phyloP scores from a whole-genome alignment of 2,797 vertebrate species.

The Spinibarbus caldwelli region DNA sequence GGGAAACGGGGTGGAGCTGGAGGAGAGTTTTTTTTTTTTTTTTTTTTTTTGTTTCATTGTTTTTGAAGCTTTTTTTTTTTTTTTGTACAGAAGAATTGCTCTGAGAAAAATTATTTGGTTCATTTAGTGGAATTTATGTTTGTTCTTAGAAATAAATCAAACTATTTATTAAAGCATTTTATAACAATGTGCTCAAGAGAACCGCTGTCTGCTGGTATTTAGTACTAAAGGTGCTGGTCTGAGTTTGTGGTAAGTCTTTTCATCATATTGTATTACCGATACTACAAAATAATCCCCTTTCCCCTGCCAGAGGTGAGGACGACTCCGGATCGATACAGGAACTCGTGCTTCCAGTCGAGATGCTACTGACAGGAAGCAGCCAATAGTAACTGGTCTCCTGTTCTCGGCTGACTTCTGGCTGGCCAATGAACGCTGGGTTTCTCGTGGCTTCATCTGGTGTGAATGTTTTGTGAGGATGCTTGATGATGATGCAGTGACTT shows the following conservation, averaged over 20 bases:
- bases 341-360: constrained; percentile 56
- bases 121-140: constrained; percentile 84
- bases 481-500: constrained; percentile 69
- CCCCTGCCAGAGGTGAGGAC: constrained; percentile 62
- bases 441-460: constrained; percentile 69
- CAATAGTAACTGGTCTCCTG: constrained; percentile 75
- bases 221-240: constrained; percentile 31
- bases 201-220: constrained; percentile 56
- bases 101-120: constrained; percentile 78
- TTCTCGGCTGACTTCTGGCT: constrained; percentile 77
- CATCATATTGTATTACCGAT: constrained; percentile 19
- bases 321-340: constrained; percentile 60
- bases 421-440: constrained; percentile 74
- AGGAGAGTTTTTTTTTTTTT: constrained; percentile 22
- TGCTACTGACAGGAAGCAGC: constrained; percentile 57
- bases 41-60: too few species aligned
- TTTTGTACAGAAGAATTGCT: constrained; percentile 84
- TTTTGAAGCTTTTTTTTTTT: constrained; percentile 52
- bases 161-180: constrained; percentile 94
- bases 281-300: constrained; percentile 41
- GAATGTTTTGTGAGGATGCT: constrained; percentile 80
- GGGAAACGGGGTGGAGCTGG: constrained; percentile 55
- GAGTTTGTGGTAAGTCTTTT: constrained; percentile 26
- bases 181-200: constrained; percentile 74
- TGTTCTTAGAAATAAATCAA: constrained; percentile 83